Percentiles rank a stretch among this genome's conserved stretches.
phyloP scores from a whole-genome alignment of 2,888 invertebrate genomes.

The Trissolcus japonicus region DNA sequence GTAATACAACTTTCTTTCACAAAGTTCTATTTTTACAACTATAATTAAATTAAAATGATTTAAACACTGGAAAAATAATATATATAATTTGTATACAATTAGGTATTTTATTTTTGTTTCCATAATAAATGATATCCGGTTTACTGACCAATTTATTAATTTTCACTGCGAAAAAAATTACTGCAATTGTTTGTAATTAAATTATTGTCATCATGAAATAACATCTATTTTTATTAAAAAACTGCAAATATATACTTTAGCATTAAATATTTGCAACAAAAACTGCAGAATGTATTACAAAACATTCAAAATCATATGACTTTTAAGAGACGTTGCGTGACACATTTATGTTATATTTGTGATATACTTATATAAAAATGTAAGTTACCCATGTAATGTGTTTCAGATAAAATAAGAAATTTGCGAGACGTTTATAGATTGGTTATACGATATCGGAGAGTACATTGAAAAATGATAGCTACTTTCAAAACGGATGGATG shows the following conservation, averaged over 20 bases:
- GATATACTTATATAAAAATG: slow-evolving; percentile 10
- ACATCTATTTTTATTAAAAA: background rate
- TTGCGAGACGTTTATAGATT: slow-evolving; percentile 32
- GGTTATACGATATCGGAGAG: slow-evolving; percentile 17
- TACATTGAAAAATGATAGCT: slow-evolving; percentile 4
- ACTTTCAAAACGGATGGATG: background rate
- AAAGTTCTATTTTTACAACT: too few relatives aligned
- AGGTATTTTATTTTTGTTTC: too few relatives aligned
- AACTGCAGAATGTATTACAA: slow-evolving; percentile 4
- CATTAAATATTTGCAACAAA: background rate
- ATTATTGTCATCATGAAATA: too few relatives aligned
- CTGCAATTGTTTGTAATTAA: too few relatives aligned
- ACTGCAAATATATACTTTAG: background rate
- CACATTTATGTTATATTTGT: slow-evolving; percentile 31
- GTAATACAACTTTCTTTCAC: too few relatives aligned
- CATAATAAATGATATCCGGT: too few relatives aligned
- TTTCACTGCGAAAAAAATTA: too few relatives aligned
- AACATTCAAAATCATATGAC: slow-evolving; percentile 17
- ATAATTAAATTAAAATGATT: too few relatives aligned
- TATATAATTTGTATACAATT: too few relatives aligned
- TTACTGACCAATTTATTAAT: too few relatives aligned
- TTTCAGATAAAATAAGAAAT: slow-evolving; percentile 23
- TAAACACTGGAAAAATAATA: too few relatives aligned
- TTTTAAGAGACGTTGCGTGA: slow-evolving; percentile 22
- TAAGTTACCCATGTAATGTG: slow-evolving; percentile 19